phyloP scores from a whole-genome alignment of 2,797 vertebrate species.

The Pangasius macronema region DNA sequence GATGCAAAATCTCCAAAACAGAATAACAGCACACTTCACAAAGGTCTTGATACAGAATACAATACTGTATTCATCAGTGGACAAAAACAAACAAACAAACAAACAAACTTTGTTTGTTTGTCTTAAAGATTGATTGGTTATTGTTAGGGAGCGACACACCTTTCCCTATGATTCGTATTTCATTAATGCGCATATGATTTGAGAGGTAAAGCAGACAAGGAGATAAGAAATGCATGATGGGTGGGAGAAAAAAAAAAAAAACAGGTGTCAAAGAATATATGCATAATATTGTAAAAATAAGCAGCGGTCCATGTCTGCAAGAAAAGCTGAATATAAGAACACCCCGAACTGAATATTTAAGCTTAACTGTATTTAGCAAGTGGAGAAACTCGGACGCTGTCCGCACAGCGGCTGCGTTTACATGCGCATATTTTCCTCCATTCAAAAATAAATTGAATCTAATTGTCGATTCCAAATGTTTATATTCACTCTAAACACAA shows the following conservation, averaged over 20 bases:
- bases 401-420: background rate
- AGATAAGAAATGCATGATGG: constrained; percentile 19
- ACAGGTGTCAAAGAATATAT: constrained; percentile 8
- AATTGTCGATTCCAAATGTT: background rate
- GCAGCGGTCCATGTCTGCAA: constrained; percentile 16
- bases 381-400: background rate
- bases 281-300: constrained; percentile 28
- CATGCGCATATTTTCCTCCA: background rate
- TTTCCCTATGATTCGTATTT: too few relatives aligned
- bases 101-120: too few relatives aligned
- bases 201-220: background rate
- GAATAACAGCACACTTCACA: background rate
- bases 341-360: background rate
- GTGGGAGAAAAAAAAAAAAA: background rate
- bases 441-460: background rate
- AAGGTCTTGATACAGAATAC: constrained; percentile 4
- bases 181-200: constrained; percentile 3
- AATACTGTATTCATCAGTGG: background rate
- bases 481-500: background rate
- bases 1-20: background rate
- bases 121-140: too few relatives aligned
- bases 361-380: background rate
- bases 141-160: too few relatives aligned
- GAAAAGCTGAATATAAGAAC: background rate
- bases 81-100: background rate